Conservation (phyloP, 2,113 vertebrate species). For the Tetraodon nigroviridis region DNA sequence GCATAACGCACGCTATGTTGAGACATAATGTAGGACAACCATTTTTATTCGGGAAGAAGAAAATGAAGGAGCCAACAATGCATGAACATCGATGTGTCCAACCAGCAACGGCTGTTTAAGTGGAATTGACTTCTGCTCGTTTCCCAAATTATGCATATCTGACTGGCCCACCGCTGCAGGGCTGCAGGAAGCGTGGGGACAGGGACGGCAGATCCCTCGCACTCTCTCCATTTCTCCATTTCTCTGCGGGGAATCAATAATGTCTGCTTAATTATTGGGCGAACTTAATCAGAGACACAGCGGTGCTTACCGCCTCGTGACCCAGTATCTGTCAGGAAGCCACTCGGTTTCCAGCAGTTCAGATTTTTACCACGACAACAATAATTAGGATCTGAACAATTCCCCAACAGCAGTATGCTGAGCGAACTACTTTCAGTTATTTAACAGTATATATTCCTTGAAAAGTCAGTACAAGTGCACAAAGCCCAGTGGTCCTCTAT, state of each 20-base stretch:
- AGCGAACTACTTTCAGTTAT: constrained; percentile 8
- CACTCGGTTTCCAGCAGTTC: constrained; percentile 55
- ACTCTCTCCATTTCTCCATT: constrained; percentile 49
- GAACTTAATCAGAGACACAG: constrained; percentile 74
- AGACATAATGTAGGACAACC: constrained; percentile 44
- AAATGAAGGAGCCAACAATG: constrained; percentile 57
- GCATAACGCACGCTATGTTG: constrained; percentile 28
- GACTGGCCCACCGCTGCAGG: constrained; percentile 74
- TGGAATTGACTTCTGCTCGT: constrained; percentile 73
- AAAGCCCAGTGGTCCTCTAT: constrained; percentile 1
- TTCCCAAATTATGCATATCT: constrained; percentile 75
- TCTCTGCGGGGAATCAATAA: constrained; percentile 75
- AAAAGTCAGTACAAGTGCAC: constrained; percentile 5
- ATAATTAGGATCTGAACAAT: constrained; percentile 57
- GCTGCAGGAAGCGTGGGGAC: constrained; percentile 61
- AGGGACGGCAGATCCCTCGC: constrained; percentile 23
- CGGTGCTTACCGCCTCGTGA: constrained; percentile 72
- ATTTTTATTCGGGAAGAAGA: constrained; percentile 34
- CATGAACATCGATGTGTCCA: constrained; percentile 64
- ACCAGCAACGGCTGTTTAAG: constrained; percentile 62
- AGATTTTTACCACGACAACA: constrained; percentile 35
- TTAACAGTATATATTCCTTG: constrained; percentile 8
- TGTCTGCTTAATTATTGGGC: constrained; percentile 79
- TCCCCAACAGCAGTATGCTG: neutral
- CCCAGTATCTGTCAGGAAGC: constrained; percentile 68